phyloP scores from a whole-genome alignment of 2,113 vertebrate genomes.

The Emydura subglobosa region DNA sequence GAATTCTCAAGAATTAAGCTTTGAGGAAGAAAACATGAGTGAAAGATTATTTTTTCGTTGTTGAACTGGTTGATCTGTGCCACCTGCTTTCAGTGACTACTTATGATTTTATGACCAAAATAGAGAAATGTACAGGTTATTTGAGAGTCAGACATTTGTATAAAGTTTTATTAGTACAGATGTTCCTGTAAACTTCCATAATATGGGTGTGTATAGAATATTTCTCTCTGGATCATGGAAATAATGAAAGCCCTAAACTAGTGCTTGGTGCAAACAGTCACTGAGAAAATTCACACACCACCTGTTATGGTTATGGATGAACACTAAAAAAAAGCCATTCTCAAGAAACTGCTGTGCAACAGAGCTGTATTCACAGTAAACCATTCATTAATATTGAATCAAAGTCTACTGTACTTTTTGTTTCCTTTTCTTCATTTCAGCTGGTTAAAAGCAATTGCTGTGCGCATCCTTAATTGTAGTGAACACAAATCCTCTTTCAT shows the following conservation, averaged over 20 bases:
- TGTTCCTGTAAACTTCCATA: not conserved
- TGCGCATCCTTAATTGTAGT: not conserved
- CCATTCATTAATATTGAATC: not conserved
- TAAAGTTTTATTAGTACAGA: not conserved
- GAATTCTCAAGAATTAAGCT: not conserved
- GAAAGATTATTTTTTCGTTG: not conserved
- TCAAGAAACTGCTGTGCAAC: not conserved
- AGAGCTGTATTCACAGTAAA: not conserved
- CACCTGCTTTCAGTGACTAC: conserved; percentile 12
- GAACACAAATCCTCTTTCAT: conserved; percentile 24
- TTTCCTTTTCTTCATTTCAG: conserved; percentile 14
- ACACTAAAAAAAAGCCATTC: conserved; percentile 23
- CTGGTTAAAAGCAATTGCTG: not conserved
- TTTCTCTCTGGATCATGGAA: conserved; percentile 3
- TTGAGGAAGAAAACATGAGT: not conserved
- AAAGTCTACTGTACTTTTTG: not conserved
- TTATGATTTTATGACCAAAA: not conserved
- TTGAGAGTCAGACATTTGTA: not conserved
- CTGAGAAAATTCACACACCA: conserved; percentile 14
- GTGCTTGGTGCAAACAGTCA: conserved; percentile 15
- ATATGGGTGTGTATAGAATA: not conserved
- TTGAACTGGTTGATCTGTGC: not conserved
- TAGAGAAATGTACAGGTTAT: not conserved
- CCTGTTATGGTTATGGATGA: not conserved
- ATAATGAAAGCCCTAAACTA: not conserved